Evolutionary conservation across 2,113 vertebrate species (phyloP).

Genomic region (Prunella fulvescens): DNA sequence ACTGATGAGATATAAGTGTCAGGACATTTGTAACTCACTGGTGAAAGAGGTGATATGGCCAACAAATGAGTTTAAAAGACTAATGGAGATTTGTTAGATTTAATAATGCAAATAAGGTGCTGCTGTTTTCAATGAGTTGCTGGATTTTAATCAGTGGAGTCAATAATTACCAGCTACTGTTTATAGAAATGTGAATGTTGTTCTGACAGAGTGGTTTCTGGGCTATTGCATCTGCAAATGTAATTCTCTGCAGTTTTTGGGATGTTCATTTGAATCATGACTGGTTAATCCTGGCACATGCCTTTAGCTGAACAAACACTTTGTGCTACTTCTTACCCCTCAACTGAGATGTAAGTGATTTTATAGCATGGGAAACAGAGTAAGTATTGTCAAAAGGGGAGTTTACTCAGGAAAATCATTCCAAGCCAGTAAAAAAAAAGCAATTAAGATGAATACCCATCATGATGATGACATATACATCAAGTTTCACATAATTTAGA

Average conservation of each 20-base stretch:
- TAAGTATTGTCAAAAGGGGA: background rate
- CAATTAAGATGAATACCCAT: background rate
- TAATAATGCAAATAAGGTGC: background rate
- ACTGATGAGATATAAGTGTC: background rate
- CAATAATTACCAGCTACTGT: background rate
- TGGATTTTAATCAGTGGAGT: background rate
- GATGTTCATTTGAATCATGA: background rate
- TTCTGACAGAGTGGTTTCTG: constrained; percentile 1
- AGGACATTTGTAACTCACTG: background rate
- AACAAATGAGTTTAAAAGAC: background rate
- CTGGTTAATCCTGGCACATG: background rate
- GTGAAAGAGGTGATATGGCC: background rate
- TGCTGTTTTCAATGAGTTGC: background rate
- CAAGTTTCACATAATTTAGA: background rate
- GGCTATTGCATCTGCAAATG: background rate
- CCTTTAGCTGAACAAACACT: background rate
- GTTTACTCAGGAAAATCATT: background rate
- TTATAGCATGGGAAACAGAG: background rate
- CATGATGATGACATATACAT: background rate
- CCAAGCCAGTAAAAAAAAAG: background rate
- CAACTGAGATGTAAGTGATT: background rate
- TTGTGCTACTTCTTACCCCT: background rate
- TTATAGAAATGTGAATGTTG: background rate
- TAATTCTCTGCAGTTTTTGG: background rate
- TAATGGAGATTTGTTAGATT: background rate